phyloP scores from a whole-genome alignment of 2,888 invertebrate genomes.

The Euphydryas editha region DNA sequence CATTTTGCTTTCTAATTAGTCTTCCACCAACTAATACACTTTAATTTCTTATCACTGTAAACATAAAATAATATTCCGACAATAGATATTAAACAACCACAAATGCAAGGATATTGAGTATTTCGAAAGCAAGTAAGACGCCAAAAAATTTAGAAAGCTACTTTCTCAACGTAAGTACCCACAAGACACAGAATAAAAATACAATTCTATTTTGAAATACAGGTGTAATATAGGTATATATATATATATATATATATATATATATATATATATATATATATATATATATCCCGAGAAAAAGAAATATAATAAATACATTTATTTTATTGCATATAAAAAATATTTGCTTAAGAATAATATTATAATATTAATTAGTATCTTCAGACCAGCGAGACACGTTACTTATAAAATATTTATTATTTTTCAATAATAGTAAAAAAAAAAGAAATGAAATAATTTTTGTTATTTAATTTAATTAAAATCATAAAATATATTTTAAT shows the following conservation, averaged over 20 bases:
- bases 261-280: no score
- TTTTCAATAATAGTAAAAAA: no score
- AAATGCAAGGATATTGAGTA: constrained; percentile 39
- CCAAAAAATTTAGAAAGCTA: constrained; percentile 76
- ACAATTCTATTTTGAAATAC: background rate
- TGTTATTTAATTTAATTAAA: no score
- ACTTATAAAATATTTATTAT: no score
- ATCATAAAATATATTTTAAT: background rate
- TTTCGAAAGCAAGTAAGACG: constrained; percentile 51
- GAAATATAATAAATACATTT: no score
- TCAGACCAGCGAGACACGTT: no score
- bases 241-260: constrained; percentile 1
- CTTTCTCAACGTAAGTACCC: constrained; percentile 63
- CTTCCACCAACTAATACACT: constrained; percentile 39
- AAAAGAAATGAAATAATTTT: no score
- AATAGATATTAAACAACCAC: constrained; percentile 20
- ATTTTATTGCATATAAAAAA: no score
- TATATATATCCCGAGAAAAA: no score
- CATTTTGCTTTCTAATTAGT: constrained; percentile 81
- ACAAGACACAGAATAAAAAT: constrained; percentile 35
- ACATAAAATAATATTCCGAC: constrained; percentile 36
- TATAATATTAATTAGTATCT: no score
- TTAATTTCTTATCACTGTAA: constrained; percentile 41
- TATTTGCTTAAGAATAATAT: no score
- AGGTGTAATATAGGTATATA: constrained; percentile 1